A percentile compares a stretch with the other conserved stretches of the same genome.
Evolutionary conservation across 1,140 invertebrate genomes (phyloP).

Genomic region (Nylanderia fulva): DNA sequence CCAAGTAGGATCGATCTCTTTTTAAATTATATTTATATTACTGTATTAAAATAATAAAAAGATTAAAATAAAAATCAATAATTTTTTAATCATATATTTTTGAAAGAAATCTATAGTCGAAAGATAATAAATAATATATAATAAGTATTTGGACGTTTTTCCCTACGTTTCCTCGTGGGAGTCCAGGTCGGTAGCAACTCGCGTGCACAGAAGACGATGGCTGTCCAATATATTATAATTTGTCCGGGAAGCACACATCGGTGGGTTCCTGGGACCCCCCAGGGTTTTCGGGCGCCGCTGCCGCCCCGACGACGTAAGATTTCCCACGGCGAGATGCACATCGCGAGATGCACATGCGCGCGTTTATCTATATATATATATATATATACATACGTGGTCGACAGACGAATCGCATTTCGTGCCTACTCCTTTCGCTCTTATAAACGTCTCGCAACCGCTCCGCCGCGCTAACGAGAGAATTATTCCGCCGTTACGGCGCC

Average conservation of each 20-base stretch:
- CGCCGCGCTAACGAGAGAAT: conserved; percentile 56
- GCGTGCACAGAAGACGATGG: conserved; percentile 73
- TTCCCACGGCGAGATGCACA: conserved; percentile 49
- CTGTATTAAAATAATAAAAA: no score
- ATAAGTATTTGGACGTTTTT: no score
- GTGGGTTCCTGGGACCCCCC: conserved; percentile 73
- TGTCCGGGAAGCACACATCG: conserved; percentile 80
- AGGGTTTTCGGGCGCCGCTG: conserved; percentile 67
- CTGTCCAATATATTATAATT: conserved; percentile 84
- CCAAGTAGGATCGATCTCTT: no score
- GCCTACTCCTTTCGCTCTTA: conserved; percentile 36
- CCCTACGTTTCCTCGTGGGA: conserved; percentile 7
- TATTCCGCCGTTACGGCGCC: conserved; percentile 49
- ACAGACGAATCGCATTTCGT: conserved; percentile 19
- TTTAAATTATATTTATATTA: no score
- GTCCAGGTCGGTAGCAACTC: conserved; percentile 72
- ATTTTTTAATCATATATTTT: no score
- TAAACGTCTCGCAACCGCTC: conserved; percentile 5
- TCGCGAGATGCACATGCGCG: conserved; percentile 1
- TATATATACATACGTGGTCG: not conserved
- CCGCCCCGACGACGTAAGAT: conserved; percentile 16
- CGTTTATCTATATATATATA: not conserved
- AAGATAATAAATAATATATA: no score
- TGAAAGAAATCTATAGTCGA: no score
- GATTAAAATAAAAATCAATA: no score